A percentile compares a stretch with the other conserved stretches of the same genome.
phyloP scores from a whole-genome alignment of 2,113 vertebrate species.

The Phalacrocorax brasilianus region DNA sequence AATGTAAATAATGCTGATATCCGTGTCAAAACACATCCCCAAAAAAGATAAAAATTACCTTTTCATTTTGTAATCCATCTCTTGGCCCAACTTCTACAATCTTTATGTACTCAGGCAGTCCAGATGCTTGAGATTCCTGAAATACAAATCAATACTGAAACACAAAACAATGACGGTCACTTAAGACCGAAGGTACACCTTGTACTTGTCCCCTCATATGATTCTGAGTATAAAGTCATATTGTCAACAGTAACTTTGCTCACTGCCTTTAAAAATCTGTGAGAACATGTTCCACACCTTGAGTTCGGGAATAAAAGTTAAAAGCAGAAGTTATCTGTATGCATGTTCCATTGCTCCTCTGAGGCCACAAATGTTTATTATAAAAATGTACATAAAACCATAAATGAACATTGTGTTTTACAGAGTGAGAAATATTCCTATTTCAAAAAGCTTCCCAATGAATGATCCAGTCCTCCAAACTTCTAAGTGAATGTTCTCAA shows the following conservation, averaged over 20 bases:
- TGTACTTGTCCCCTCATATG: background rate
- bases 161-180: background rate
- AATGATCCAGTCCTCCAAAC: background rate
- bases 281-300: background rate
- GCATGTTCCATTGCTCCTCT: background rate
- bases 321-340: background rate
- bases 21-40: background rate
- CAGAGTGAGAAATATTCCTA: background rate
- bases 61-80: conserved; percentile 96
- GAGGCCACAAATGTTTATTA: conserved; percentile 4
- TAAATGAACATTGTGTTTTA: conserved; percentile 19
- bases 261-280: background rate
- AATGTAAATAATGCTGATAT: background rate
- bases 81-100: conserved; percentile 96
- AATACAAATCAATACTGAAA: conserved; percentile 41
- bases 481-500: background rate
- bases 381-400: background rate
- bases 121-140: conserved; percentile 74
- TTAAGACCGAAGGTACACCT: background rate
- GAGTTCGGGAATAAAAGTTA: background rate
- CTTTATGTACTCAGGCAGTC: conserved; percentile 88
- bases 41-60: conserved; percentile 71
- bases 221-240: background rate
- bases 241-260: background rate
- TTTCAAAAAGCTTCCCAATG: background rate